Conservation (phyloP, 2,797 vertebrate genomes). For the Sebastes steindachneri region DNA sequence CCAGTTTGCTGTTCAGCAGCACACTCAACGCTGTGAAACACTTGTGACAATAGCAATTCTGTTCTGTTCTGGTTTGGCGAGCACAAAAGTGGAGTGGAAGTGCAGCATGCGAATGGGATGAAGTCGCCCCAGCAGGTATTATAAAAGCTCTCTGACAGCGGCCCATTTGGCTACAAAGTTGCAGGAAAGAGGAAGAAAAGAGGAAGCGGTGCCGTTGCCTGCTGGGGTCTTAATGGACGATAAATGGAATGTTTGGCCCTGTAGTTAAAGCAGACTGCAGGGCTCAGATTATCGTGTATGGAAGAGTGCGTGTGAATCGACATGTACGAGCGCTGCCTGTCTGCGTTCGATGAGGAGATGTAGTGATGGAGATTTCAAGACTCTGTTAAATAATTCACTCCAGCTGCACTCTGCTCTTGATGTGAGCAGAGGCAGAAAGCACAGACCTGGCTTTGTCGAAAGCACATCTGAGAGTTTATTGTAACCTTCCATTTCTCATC, state of each 20-base stretch:
- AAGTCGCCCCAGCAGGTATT: slow-evolving; percentile 39
- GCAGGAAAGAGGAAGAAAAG: slow-evolving; percentile 11
- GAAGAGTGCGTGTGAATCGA: background rate
- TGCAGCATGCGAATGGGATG: slow-evolving; percentile 33
- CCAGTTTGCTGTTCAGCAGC: slow-evolving; percentile 15
- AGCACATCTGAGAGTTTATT: slow-evolving; percentile 38
- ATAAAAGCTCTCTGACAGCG: slow-evolving; percentile 47
- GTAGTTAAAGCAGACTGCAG: slow-evolving; percentile 40
- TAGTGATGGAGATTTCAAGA: slow-evolving; percentile 70
- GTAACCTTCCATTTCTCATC: slow-evolving; percentile 51
- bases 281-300: slow-evolving; percentile 34
- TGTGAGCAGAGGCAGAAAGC: slow-evolving; percentile 46
- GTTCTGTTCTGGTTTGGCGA: slow-evolving; percentile 46
- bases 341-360: slow-evolving; percentile 47
- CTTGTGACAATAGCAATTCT: slow-evolving; percentile 52
- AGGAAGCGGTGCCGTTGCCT: slow-evolving; percentile 28
- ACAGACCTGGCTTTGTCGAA: slow-evolving; percentile 43
- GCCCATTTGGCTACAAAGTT: slow-evolving; percentile 31
- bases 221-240: slow-evolving; percentile 61
- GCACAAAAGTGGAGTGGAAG: slow-evolving; percentile 52
- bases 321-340: slow-evolving; percentile 2
- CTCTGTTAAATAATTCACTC: slow-evolving; percentile 77
- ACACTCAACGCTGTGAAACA: slow-evolving; percentile 23
- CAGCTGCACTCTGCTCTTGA: slow-evolving; percentile 59
- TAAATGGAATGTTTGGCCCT: slow-evolving; percentile 66